A percentile compares a stretch with the other conserved stretches of the same genome.
Evolutionary conservation across 2,113 vertebrate species (phyloP).

Genomic region (Recurvirostra avosetta): DNA sequence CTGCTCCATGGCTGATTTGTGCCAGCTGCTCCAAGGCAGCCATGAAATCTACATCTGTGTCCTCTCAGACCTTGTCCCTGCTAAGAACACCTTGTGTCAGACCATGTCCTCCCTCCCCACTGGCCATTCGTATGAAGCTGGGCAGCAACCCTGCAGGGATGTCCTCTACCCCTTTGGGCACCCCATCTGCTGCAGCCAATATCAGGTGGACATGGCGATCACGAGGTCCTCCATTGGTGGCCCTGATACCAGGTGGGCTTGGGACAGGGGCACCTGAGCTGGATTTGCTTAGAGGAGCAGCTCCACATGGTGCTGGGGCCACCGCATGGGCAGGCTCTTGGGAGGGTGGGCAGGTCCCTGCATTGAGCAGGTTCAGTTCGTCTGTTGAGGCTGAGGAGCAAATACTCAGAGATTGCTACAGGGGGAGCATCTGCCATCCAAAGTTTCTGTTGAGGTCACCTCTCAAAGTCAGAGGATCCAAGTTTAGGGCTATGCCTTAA

Average conservation of each 20-base stretch:
- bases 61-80: neutral
- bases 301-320: neutral
- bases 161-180: neutral
- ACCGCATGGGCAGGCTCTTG: neutral
- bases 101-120: neutral
- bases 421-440: neutral
- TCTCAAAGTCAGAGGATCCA: neutral
- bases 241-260: neutral
- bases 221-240: neutral
- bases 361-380: fast-evolving
- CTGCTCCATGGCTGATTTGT: neutral
- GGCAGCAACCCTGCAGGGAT: neutral
- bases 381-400: neutral
- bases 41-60: neutral
- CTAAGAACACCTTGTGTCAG: neutral
- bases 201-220: fast-evolving
- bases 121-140: neutral
- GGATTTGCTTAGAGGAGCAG: neutral
- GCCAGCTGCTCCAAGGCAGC: neutral
- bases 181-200: neutral
- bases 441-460: neutral
- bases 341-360: neutral
- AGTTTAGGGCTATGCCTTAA: neutral
- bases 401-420: neutral
- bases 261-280: neutral